Conservation (phyloP, 2,797 vertebrate species). For the Phataginus tricuspis region DNA sequence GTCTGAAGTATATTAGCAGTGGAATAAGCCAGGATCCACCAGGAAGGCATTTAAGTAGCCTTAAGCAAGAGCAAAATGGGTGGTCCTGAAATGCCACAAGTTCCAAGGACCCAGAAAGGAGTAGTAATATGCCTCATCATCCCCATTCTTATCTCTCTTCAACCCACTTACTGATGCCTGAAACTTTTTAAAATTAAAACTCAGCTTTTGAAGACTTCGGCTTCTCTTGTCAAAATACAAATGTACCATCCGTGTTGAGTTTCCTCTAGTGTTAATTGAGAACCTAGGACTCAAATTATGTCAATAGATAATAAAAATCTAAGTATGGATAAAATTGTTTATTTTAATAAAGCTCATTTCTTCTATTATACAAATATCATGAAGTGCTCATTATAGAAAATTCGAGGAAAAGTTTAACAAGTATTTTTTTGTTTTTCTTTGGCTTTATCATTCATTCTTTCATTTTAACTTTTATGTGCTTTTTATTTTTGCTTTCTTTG, state of each 20-base stretch:
- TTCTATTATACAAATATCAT: background rate
- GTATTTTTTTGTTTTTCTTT: background rate
- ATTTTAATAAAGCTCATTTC: background rate
- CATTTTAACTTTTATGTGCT: background rate
- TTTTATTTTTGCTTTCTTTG: background rate
- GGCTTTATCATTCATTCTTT: background rate
- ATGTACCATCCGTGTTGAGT: background rate
- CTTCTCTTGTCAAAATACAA: background rate
- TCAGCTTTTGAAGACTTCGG: background rate
- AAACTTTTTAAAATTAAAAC: background rate
- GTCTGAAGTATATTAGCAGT: background rate
- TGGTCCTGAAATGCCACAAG: fast-evolving
- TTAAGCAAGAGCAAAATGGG: background rate
- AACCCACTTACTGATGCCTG: background rate
- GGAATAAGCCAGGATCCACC: background rate
- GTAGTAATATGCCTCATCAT: too few species aligned
- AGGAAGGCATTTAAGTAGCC: background rate
- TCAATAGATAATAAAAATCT: background rate
- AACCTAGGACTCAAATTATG: background rate
- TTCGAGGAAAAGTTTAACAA: background rate
- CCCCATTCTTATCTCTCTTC: background rate
- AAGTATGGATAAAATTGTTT: background rate
- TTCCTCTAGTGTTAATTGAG: background rate
- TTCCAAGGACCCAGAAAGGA: background rate
- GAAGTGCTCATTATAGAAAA: background rate